Evolutionary conservation across 2,113 vertebrate genomes (phyloP).

Genomic region (Podarcis cretensis): DNA sequence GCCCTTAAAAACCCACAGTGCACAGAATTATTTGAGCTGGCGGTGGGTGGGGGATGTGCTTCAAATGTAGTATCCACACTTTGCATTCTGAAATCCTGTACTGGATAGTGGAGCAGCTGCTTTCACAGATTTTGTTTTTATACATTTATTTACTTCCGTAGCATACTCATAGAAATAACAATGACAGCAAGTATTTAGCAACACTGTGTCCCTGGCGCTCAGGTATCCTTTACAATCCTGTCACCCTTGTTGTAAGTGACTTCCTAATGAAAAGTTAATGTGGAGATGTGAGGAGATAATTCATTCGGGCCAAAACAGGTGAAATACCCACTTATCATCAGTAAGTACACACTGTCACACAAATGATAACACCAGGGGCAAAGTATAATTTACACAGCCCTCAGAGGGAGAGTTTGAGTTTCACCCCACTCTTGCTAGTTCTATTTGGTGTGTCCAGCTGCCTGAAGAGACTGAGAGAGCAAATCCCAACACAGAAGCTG

Average conservation of each 20-base stretch:
- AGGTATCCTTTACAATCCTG: too few relatives aligned
- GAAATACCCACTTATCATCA: neutral
- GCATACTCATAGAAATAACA: neutral
- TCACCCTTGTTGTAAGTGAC: too few relatives aligned
- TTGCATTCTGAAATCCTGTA: neutral
- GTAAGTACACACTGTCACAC: neutral
- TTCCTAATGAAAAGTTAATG: neutral
- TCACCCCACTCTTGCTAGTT: neutral
- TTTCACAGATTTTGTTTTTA: neutral
- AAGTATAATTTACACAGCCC: neutral
- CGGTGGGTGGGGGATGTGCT: too few relatives aligned
- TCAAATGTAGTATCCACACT: neutral
- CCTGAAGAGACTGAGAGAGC: neutral
- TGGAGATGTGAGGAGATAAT: neutral
- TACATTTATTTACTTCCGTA: neutral
- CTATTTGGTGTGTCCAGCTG: neutral
- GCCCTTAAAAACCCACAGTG: too few relatives aligned
- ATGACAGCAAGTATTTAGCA: neutral
- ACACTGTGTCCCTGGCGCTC: neutral
- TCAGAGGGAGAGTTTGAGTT: neutral
- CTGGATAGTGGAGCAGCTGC: neutral
- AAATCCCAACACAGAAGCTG: neutral
- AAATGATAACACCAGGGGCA: neutral
- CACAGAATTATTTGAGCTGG: too few relatives aligned
- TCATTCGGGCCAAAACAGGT: neutral